Conservation (phyloP, 2,888 invertebrate genomes). For the Zelleria hepariella region DNA sequence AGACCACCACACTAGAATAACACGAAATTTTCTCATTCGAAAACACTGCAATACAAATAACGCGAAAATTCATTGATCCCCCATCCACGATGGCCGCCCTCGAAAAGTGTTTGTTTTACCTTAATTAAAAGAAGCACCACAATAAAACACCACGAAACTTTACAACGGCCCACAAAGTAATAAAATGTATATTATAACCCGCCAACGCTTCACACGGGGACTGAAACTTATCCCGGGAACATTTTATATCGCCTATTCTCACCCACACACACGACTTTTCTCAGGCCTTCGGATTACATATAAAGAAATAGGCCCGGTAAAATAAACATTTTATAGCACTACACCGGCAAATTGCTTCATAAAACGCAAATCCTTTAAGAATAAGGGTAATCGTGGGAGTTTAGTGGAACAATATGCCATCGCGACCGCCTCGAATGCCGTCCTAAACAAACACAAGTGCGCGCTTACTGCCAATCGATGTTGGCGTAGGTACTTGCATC, state of each 20-base stretch:
- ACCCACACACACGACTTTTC: conserved; percentile 31
- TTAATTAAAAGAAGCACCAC: background rate
- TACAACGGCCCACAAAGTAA: background rate
- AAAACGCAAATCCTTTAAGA: conserved; percentile 57
- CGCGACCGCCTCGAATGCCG: background rate
- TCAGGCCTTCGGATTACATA: conserved; percentile 34
- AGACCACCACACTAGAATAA: too few species aligned
- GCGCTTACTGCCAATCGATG: background rate
- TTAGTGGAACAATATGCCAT: background rate
- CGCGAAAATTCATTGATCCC: background rate
- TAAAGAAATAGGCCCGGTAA: conserved; percentile 48
- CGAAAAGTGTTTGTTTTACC: background rate
- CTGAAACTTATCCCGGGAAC: background rate
- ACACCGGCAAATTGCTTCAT: conserved; percentile 54
- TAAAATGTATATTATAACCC: background rate
- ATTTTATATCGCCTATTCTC: conserved; percentile 17
- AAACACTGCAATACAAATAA: background rate
- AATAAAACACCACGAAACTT: conserved; percentile 2
- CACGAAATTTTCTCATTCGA: background rate
- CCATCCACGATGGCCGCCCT: background rate
- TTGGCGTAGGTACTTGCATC: background rate
- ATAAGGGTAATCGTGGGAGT: conserved; percentile 26
- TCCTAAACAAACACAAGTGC: background rate
- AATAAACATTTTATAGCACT: conserved; percentile 57
- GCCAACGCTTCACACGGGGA: background rate